A percentile compares a stretch with the other conserved stretches of the same genome.
Conservation (phyloP, 2,797 vertebrate species). For the Tamandua tetradactyla region DNA sequence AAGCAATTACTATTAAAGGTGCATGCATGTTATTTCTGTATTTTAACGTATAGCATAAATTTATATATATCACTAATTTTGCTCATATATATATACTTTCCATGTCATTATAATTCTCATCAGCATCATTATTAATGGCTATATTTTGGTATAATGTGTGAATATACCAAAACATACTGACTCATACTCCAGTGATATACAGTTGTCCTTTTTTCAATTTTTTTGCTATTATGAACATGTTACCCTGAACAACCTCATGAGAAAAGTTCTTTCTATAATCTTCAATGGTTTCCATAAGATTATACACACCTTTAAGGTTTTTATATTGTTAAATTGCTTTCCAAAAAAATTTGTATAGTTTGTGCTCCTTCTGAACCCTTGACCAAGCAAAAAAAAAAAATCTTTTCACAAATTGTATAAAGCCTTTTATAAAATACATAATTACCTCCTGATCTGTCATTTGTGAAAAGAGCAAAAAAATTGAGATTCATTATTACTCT, state of each 20-base stretch:
- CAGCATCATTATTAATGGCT: background rate
- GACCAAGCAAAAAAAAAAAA: slow-evolving; percentile 9
- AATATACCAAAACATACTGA: background rate
- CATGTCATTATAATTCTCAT: background rate
- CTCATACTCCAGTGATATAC: background rate
- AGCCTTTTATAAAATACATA: slow-evolving; percentile 37
- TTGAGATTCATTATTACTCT: background rate
- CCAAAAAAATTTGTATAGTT: background rate
- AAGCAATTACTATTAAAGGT: background rate
- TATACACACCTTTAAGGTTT: slow-evolving; percentile 19
- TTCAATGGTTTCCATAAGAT: slow-evolving; percentile 51
- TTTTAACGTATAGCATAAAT: slow-evolving; percentile 15
- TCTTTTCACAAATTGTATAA: background rate
- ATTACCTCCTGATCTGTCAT: background rate
- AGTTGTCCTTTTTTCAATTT: background rate
- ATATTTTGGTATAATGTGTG: background rate
- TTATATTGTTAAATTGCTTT: slow-evolving; percentile 28
- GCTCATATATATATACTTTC: background rate
- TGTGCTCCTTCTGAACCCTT: background rate
- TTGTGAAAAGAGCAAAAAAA: background rate
- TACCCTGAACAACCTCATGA: background rate
- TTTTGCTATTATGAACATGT: background rate
- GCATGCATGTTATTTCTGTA: background rate
- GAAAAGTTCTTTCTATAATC: slow-evolving; percentile 28
- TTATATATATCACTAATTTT: background rate